These are phyloP conservation scores for Amphiura filiformis DNA, from an alignment of 35 echinoderm and acorn worm genomes.

Conservation along the genomic window DNA sequence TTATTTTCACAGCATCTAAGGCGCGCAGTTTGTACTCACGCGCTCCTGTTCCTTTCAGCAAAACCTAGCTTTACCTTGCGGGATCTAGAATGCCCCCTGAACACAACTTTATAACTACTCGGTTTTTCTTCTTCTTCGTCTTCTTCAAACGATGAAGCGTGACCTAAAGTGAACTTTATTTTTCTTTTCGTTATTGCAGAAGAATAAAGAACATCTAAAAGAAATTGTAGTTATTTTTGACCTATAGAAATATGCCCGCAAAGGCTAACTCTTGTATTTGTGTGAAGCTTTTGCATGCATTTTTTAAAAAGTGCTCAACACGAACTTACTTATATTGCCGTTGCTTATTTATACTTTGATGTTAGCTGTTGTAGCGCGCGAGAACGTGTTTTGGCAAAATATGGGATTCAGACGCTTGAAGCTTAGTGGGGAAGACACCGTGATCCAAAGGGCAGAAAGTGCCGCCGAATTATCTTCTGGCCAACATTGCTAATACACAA, in stretches of 20 bases:
- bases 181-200: constrained; percentile 1
- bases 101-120: constrained; percentile 10
- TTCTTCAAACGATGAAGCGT: background rate
- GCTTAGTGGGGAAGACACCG: background rate
- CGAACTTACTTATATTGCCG: background rate
- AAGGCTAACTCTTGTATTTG: background rate
- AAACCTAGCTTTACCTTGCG: background rate
- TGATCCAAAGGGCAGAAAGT: background rate
- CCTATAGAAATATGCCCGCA: constrained; percentile 9
- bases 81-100: background rate
- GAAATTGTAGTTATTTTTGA: constrained; percentile 15
- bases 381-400: background rate
- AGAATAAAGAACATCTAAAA: constrained; percentile 9
- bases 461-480: constrained; percentile 10
- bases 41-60: background rate
- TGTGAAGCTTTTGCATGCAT: background rate
- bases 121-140: too few species aligned
- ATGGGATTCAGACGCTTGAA: background rate
- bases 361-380: too few species aligned
- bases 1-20: background rate
- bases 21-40: background rate
- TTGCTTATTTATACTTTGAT: background rate
- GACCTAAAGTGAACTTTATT: constrained; percentile 8
- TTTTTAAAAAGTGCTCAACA: constrained; percentile 1
- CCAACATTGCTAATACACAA: background rate